These are phyloP conservation scores for Dastarcus helophoroides DNA, from an alignment of 2,888 invertebrate genomes.

Conservation along the genomic window DNA sequence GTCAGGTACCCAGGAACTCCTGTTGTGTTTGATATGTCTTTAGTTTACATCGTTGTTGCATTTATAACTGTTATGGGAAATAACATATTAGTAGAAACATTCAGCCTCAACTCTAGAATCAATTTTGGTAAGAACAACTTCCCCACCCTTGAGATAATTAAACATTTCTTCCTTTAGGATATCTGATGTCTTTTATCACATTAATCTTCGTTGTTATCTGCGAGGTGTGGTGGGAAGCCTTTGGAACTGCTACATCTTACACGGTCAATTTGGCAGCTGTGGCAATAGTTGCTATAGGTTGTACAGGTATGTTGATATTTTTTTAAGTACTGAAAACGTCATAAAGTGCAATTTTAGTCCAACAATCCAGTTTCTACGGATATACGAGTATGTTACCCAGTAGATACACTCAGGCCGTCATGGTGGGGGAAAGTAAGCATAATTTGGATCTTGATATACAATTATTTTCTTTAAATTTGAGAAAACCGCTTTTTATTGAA, in stretches of 20 bases:
- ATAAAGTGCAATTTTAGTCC: constrained; percentile 46
- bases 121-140: constrained; percentile 60
- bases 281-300: constrained; percentile 76
- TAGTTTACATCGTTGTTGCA: constrained; percentile 83
- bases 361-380: constrained; percentile 90
- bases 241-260: constrained; percentile 67
- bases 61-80: constrained; percentile 78
- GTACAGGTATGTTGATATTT: constrained; percentile 48
- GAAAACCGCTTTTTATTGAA: neutral
- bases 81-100: constrained; percentile 71
- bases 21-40: constrained; percentile 86
- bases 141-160: neutral
- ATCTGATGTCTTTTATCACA: constrained; percentile 68
- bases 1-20: constrained; percentile 70
- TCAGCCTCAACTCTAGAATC: constrained; percentile 72
- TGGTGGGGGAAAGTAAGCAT: constrained; percentile 86
- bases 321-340: constrained; percentile 2
- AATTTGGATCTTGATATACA: no score
- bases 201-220: constrained; percentile 74
- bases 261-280: constrained; percentile 74
- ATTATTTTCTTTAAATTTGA: constrained; percentile 6
- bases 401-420: constrained; percentile 84
- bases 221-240: constrained; percentile 79
- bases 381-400: constrained; percentile 87
- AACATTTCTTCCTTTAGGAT: constrained; percentile 43